Base-by-base conservation (phyloP, 1,140 invertebrate genomes). In the Manduca sexta region DNA sequence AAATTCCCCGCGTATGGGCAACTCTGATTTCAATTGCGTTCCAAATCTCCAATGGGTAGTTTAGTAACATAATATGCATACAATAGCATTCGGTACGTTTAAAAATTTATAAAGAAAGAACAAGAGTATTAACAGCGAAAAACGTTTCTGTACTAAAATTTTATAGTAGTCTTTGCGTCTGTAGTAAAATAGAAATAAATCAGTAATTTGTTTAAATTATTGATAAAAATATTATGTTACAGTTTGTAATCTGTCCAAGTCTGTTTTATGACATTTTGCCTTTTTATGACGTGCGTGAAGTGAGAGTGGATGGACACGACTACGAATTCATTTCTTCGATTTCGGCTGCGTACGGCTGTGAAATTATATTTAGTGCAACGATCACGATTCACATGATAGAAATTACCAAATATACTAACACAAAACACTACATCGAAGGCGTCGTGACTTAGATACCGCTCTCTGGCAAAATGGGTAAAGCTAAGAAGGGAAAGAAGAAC, bases 401-500 rank as follows among this genome's bases (percentile, higher is more conserved):
- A 76, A 71, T 76, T 51, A 69, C 49, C 56, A 75, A 76, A 77
- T 74, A 75, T 54, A 67, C 51, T 41, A 52, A 74, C 71, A 73
- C 52, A 48, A 63, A 74, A 71, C 57, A 74, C 38, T 72, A 73
- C 61, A 65, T 69, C 39, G 60, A 55, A 58, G 74, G 72, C 33
- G 74, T 84, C 55, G 72, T 78, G 69, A 81, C 82, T 74, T 80
- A 81, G n/a, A 75, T 77, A 74, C 41, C 58, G 41, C 35, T 51
- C 11, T 52, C 38, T 58, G 50, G 50, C 50, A 85, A 67, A 60
- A 92, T 92, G 91, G 91, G 89, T 56, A 92, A 92, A 82, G 87
- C 90, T 54, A 92, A 92, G 86, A 92, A 91, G 74, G 88, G 88
- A 54, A 91, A 90, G 70, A 91, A 91, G 75, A 86, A 87, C 63